A percentile compares a stretch with the other conserved stretches of the same genome.
These are phyloP conservation scores for Mastomys natalensis DNA, from an alignment of 2,113 vertebrate species.

Conservation along the genomic window DNA sequence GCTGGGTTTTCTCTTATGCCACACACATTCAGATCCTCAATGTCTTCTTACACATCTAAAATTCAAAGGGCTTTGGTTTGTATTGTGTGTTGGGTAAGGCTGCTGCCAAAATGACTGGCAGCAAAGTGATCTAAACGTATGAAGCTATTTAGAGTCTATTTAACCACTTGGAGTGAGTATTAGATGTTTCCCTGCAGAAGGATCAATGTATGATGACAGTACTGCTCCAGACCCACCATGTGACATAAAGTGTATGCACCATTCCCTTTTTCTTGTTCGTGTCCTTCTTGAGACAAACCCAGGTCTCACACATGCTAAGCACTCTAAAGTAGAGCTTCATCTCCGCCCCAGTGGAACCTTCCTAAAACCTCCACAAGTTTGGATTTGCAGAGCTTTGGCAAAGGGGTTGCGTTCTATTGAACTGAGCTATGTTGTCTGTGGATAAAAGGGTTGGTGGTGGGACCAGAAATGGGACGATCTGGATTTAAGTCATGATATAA, in stretches of 20 bases:
- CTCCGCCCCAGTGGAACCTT: not conserved
- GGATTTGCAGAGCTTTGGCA: not conserved
- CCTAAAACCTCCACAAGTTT: not conserved
- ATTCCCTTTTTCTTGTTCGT: not conserved
- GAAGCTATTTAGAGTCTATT: constrained; percentile 55
- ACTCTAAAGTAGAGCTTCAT: not conserved
- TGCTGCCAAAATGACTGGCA: constrained; percentile 59
- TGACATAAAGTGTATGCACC: not conserved
- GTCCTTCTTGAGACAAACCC: not conserved
- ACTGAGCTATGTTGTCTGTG: not conserved
- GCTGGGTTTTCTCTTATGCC: not conserved
- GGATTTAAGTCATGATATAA: not conserved
- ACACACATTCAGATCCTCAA: not conserved
- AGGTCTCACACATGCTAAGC: not conserved
- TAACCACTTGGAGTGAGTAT: constrained; percentile 21
- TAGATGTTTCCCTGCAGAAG: not conserved
- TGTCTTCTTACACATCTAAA: not conserved
- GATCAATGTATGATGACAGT: constrained; percentile 14
- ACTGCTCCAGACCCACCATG: not conserved
- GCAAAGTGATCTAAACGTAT: constrained; percentile 41
- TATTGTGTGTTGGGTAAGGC: constrained; percentile 32
- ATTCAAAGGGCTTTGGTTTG: constrained; percentile 44
- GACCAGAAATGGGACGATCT: not conserved
- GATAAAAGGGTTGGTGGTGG: not conserved
- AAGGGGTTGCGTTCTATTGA: not conserved